Percentiles rank a stretch among this genome's conserved stretches.
These are phyloP conservation scores for Orchestes rusci DNA, from an alignment of 2,888 invertebrate species.

Conservation along the genomic window DNA sequence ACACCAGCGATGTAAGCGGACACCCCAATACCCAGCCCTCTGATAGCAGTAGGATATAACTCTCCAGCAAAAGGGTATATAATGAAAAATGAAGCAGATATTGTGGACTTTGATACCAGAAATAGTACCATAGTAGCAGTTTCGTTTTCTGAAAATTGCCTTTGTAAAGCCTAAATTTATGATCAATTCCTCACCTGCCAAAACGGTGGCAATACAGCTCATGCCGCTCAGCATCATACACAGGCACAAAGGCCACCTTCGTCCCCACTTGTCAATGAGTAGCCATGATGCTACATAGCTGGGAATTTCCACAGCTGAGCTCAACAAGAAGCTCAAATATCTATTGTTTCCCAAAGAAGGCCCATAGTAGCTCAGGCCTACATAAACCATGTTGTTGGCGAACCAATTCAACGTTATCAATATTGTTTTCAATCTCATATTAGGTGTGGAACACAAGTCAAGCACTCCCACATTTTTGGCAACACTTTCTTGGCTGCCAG, in stretches of 20 bases:
- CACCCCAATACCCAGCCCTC: slow-evolving; percentile 84
- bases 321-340: slow-evolving; percentile 82
- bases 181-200: slow-evolving; percentile 59
- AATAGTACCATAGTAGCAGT: slow-evolving; percentile 67
- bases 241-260: slow-evolving; percentile 81
- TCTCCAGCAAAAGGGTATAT: slow-evolving; percentile 92
- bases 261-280: slow-evolving; percentile 80
- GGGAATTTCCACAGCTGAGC: slow-evolving; percentile 81
- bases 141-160: slow-evolving; percentile 67
- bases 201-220: slow-evolving; percentile 77
- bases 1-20: slow-evolving; percentile 87
- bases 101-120: slow-evolving; percentile 77
- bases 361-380: slow-evolving; percentile 86
- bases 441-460: slow-evolving; percentile 71
- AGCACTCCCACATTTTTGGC: slow-evolving; percentile 36
- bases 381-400: slow-evolving; percentile 87
- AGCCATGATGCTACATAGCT: slow-evolving; percentile 84
- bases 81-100: slow-evolving; percentile 84
- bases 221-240: slow-evolving; percentile 81
- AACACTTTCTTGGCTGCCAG: slow-evolving; percentile 49
- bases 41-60: slow-evolving; percentile 81
- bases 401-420: slow-evolving; percentile 87
- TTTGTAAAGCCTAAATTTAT: slow-evolving; percentile 66
- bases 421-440: slow-evolving; percentile 81
- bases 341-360: slow-evolving; percentile 82